Conservation (phyloP, 1,140 invertebrate genomes). For the Panagrolaimus sp. region DNA sequence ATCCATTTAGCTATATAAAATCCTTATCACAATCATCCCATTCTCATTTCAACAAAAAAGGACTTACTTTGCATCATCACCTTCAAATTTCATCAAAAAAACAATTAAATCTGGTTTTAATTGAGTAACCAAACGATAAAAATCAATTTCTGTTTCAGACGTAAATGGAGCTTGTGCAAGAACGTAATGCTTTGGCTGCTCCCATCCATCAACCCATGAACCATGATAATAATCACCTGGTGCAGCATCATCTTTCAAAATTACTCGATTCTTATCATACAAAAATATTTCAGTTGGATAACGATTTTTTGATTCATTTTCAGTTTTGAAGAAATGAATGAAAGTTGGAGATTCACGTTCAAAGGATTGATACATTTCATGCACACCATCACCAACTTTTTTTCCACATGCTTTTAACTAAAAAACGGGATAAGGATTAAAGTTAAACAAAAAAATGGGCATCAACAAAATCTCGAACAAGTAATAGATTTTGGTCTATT, state of each 20-base stretch:
- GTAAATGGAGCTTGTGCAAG: conserved; percentile 25
- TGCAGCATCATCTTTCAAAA: not conserved
- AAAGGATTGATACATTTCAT: conserved; percentile 5
- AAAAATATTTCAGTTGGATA: conserved; percentile 22
- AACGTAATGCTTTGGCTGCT: conserved; percentile 18
- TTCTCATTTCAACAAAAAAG: not conserved
- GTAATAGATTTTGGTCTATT: too few species aligned
- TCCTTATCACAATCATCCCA: not conserved
- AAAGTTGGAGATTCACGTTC: conserved; percentile 25
- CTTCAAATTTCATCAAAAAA: conserved; percentile 20
- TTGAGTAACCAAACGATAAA: conserved; percentile 18
- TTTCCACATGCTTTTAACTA: conserved; percentile 17
- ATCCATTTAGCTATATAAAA: not conserved
- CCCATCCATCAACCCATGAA: conserved; percentile 17
- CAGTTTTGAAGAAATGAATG: conserved; percentile 1
- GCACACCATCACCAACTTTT: conserved; percentile 15
- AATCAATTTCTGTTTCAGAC: conserved; percentile 20
- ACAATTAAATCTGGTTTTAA: conserved; percentile 23
- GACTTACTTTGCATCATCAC: conserved; percentile 17
- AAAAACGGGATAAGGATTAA: not conserved
- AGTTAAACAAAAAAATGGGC: not conserved
- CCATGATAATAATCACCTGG: conserved; percentile 23
- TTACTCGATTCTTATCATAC: conserved; percentile 16
- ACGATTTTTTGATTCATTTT: conserved; percentile 21
- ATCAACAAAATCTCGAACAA: not conserved